Conservation (phyloP, 2,113 vertebrate genomes). For the Corapipo altera region DNA sequence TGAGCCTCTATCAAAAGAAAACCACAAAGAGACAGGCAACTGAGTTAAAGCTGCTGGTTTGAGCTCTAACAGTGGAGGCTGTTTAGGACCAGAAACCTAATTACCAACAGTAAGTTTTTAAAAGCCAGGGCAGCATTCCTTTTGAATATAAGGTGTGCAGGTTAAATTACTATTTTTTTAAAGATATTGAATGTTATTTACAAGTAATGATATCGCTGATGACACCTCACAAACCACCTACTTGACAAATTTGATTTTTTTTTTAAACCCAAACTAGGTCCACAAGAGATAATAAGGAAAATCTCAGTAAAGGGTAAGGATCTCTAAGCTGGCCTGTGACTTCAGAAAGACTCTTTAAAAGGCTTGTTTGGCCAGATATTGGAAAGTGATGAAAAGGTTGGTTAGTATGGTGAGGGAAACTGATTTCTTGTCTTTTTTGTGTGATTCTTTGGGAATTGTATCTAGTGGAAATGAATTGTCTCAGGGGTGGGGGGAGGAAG, state of each 20-base stretch:
- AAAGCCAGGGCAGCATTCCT: neutral
- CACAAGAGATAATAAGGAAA: neutral
- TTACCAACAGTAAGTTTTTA: slow-evolving; percentile 5
- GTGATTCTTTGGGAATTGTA: neutral
- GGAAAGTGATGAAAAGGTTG: neutral
- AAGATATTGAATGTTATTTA: neutral
- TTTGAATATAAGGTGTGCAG: neutral
- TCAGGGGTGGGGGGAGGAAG: neutral
- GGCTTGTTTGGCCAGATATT: neutral
- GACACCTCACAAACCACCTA: neutral
- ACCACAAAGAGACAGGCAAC: neutral
- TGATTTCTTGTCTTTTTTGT: neutral
- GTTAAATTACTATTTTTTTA: neutral
- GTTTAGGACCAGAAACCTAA: slow-evolving; percentile 38
- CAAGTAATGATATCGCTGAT: neutral
- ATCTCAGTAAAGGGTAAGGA: neutral
- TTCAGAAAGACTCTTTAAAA: neutral
- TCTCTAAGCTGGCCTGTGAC: neutral
- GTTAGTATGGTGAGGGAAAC: neutral
- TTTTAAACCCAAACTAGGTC: neutral
- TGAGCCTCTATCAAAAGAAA: slow-evolving; percentile 65
- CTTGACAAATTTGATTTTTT: neutral
- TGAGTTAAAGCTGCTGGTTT: slow-evolving; percentile 46
- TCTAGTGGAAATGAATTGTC: neutral
- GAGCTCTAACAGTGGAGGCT: slow-evolving; percentile 6